Percentiles rank a stretch among this genome's conserved stretches.
Conservation (phyloP, 2,888 invertebrate species). For the Nomada fabriciana region DNA sequence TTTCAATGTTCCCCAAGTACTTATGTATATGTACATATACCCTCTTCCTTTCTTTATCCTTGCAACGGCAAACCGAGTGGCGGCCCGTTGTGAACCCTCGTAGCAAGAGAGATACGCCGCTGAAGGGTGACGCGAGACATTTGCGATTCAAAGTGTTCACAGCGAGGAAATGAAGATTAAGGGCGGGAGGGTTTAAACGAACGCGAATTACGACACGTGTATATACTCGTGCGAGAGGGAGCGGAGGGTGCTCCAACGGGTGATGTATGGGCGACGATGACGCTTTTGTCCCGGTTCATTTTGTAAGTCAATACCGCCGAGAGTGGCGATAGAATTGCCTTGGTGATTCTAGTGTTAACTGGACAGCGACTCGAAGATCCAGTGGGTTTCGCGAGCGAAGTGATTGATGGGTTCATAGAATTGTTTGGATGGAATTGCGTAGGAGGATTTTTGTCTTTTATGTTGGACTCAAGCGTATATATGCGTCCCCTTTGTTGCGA, state of each 20-base stretch:
- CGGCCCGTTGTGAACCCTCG: slow-evolving; percentile 21
- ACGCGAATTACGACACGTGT: slow-evolving; percentile 49
- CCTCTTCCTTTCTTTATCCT: slow-evolving; percentile 27
- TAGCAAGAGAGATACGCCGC: slow-evolving; percentile 21
- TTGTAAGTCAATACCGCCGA: slow-evolving; percentile 25
- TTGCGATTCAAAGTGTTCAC: slow-evolving; percentile 53
- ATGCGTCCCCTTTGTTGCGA: neutral
- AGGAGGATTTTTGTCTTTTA: neutral
- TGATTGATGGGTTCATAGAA: slow-evolving; percentile 24
- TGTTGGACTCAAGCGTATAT: too few species aligned
- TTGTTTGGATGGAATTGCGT: neutral
- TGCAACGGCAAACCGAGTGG: slow-evolving; percentile 1
- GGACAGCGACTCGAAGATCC: slow-evolving; percentile 2
- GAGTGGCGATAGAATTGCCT: slow-evolving; percentile 5
- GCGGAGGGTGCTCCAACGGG: neutral
- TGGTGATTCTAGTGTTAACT: neutral
- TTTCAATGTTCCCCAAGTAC: slow-evolving; percentile 26
- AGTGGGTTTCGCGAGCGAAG: slow-evolving; percentile 16
- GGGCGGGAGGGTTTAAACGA: slow-evolving; percentile 46
- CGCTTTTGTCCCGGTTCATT: slow-evolving; percentile 30
- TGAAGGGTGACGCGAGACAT: slow-evolving; percentile 36
- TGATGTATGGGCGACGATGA: slow-evolving; percentile 9
- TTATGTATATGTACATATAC: neutral
- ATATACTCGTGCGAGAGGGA: neutral
- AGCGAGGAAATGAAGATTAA: slow-evolving; percentile 48